phyloP scores from a whole-genome alignment of 2,888 invertebrate species.

The Clanis bilineata region DNA sequence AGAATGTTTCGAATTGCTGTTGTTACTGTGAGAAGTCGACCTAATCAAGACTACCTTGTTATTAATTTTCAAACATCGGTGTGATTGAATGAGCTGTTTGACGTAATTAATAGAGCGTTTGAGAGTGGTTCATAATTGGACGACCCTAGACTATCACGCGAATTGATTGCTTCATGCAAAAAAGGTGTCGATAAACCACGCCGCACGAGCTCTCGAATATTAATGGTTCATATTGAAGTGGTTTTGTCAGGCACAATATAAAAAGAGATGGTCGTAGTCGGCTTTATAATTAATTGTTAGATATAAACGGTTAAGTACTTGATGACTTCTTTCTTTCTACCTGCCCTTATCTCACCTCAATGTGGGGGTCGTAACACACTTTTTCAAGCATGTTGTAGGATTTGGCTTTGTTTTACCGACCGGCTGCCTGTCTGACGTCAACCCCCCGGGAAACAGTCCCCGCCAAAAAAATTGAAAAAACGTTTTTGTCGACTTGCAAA shows the following conservation, averaged over 20 bases:
- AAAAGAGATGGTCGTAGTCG: neutral
- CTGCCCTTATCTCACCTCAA: too few species aligned
- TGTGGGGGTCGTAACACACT: too few species aligned
- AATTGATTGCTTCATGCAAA: constrained; percentile 56
- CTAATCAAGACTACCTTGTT: constrained; percentile 11
- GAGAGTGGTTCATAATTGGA: constrained; percentile 64
- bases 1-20: neutral
- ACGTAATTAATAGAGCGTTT: constrained; percentile 64
- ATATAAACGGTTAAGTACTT: neutral
- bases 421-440: too few species aligned
- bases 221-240: constrained; percentile 54
- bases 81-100: constrained; percentile 42
- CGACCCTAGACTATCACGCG: constrained; percentile 54
- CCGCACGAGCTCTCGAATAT: constrained; percentile 63
- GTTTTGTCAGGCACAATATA: constrained; percentile 46
- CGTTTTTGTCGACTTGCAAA: too few species aligned
- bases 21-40: constrained; percentile 13
- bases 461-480: too few species aligned
- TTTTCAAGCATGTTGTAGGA: too few species aligned
- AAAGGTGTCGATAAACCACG: constrained; percentile 56
- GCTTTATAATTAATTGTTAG: neutral
- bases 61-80: constrained; percentile 20
- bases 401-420: too few species aligned
- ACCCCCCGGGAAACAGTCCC: too few species aligned
- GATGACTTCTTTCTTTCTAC: neutral